These are phyloP conservation scores for Keiferia lycopersicella DNA, from an alignment of 2,888 invertebrate species.

Conservation along the genomic window DNA sequence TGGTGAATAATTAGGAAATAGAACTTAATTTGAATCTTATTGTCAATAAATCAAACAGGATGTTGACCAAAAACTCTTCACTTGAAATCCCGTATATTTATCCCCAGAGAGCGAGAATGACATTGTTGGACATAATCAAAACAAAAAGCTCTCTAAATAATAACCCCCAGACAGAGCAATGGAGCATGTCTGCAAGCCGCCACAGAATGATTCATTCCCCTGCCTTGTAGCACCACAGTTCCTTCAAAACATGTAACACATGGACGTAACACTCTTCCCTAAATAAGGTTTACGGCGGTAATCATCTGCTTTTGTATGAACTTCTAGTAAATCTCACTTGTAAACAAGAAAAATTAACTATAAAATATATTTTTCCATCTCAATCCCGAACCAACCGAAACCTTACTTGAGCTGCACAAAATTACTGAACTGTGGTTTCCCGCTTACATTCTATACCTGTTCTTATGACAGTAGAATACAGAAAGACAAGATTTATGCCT, in stretches of 20 bases:
- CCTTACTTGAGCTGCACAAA: conserved; percentile 30
- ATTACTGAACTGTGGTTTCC: conserved; percentile 49
- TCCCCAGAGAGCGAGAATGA: conserved; percentile 65
- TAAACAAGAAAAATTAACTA: conserved; percentile 46
- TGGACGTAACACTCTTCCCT: neutral
- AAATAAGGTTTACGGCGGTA: neutral
- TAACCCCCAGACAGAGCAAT: conserved; percentile 61
- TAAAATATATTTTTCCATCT: conserved; percentile 48
- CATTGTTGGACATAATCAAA: conserved; percentile 43
- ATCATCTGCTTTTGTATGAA: conserved; percentile 10
- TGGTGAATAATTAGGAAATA: neutral
- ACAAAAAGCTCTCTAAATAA: conserved; percentile 56
- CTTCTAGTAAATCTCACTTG: conserved; percentile 37
- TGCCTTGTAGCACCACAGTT: conserved; percentile 67
- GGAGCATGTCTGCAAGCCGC: conserved; percentile 66
- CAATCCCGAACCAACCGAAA: conserved; percentile 42
- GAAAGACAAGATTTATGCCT: conserved; percentile 17
- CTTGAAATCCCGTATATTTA: conserved; percentile 68
- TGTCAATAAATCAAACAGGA: conserved; percentile 3
- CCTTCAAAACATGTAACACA: conserved; percentile 23
- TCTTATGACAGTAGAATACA: conserved; percentile 29
- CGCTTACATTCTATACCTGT: conserved; percentile 44
- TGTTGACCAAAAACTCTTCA: conserved; percentile 73
- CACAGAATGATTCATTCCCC: conserved; percentile 62
- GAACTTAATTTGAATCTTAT: neutral